These are phyloP conservation scores for Forficula auricularia DNA, from an alignment of 1,140 invertebrate genomes.

Conservation along the genomic window DNA sequence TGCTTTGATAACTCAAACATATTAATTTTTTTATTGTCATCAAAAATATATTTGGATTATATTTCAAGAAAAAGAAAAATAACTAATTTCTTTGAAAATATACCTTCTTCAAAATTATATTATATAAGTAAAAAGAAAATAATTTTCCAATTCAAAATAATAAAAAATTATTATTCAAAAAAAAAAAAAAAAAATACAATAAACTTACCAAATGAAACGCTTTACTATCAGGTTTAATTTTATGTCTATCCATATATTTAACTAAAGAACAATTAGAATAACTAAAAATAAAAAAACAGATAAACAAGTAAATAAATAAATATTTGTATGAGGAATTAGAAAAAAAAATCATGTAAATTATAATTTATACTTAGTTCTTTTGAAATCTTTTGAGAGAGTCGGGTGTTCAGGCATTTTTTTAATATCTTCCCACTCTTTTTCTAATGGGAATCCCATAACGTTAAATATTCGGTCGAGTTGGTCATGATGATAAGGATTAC, in stretches of 20 bases:
- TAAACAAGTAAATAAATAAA: conserved; percentile 3
- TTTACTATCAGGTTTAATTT: conserved; percentile 92
- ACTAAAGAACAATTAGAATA: conserved; percentile 88
- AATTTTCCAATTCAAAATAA: not conserved
- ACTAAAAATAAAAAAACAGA: conserved; percentile 38
- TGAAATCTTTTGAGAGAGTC: conserved; percentile 92
- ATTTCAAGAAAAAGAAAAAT: conserved; percentile 1
- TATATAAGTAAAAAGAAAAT: conserved; percentile 12
- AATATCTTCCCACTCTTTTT: conserved; percentile 99
- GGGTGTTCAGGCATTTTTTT: conserved; percentile 99
- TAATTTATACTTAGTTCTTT: conserved; percentile 72
- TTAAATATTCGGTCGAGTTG: conserved; percentile 97
- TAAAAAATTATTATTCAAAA: conserved; percentile 9
- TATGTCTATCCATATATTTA: conserved; percentile 98
- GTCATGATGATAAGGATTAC: conserved; percentile 99
- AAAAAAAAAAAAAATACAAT: too few species aligned
- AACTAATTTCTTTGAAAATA: too few species aligned
- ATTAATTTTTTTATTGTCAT: too few species aligned
- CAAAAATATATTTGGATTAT: too few species aligned
- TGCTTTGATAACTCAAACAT: too few species aligned
- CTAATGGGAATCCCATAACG: conserved; percentile 98
- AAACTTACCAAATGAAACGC: conserved; percentile 78
- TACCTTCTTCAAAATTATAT: too few species aligned
- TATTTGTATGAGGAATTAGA: conserved; percentile 4
- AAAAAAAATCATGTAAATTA: conserved; percentile 2